Evolutionary conservation across 1,140 invertebrate genomes (phyloP), one percentile per base, ranked within the genome.

Genomic region (Formica exsecta): DNA sequence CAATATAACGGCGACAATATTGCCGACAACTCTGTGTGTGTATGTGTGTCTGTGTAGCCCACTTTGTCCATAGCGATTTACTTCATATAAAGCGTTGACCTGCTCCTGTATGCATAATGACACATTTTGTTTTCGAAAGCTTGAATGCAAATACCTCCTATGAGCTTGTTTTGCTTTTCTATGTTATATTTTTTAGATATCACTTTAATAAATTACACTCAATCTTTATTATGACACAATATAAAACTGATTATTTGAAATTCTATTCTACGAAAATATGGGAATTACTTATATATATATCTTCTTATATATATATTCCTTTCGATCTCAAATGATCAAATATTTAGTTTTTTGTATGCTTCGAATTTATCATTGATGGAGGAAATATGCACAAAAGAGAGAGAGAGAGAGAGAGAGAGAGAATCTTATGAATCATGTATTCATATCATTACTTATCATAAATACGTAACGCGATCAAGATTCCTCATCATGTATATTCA

Each of bases 1-100:
- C 89, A 88, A 86, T 90, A 71, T 48, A 66, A 66, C 13, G 54
- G 65, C 9, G 54, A 19, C 48, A 73, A 62, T 62, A n/a, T 22
- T 8, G 7, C 22, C 41, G 68, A 74, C 36, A 38, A 36, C 32
- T 7, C 0, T 36, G 2, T 54, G 16, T 38, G 13, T 44, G 4
- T 54, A 32, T 19, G n/a, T 65, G 22, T 51, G 4, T 22, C 22
- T 22, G 22, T 22, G 22, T 22, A 38, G 0, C 66, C 66, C 25
- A 61, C 68, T 38, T 61, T 25, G 22, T 83, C 68, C 6, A 38
- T 74, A 73, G n/a, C 51, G 79, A 83, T 83, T 83, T 68, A 83
- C n/a, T 70, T 62, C 54, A 25, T 36, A 74, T 83, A 25, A 29
- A 74, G 5, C 59, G 16, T 13, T 32, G 3, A 13, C 70, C 44